phyloP scores from a whole-genome alignment of 2,113 vertebrate genomes.

The Agelaius tricolor region DNA sequence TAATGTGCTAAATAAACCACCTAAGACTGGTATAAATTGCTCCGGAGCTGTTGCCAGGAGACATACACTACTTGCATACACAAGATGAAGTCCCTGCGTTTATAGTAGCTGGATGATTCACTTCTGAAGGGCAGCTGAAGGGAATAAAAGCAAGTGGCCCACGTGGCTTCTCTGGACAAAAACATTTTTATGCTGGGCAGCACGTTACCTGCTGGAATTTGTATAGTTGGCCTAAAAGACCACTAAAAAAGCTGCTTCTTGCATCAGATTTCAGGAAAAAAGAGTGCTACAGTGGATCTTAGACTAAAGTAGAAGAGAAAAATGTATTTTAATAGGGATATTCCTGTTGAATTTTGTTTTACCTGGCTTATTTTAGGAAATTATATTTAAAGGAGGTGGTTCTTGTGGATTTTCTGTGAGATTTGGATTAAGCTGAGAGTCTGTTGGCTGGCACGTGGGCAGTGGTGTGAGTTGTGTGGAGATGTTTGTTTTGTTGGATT shows the following conservation, averaged over 20 bases:
- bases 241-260: background rate
- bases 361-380: background rate
- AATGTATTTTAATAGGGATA: accelerated
- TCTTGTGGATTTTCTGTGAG: background rate
- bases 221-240: background rate
- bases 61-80: slow-evolving; percentile 20
- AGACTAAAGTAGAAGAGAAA: background rate
- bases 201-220: background rate
- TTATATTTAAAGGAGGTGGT: background rate
- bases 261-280: background rate
- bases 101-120: background rate
- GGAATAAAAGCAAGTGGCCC: slow-evolving; percentile 10
- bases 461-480: background rate
- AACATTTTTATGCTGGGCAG: background rate
- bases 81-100: slow-evolving; percentile 3
- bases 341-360: background rate
- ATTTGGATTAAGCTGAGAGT: background rate
- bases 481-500: background rate
- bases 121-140: slow-evolving; percentile 42
- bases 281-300: background rate
- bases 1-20: slow-evolving; percentile 56
- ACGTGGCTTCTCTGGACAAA: background rate
- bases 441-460: background rate
- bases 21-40: slow-evolving; percentile 9
- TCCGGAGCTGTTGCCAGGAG: slow-evolving; percentile 60